phyloP scores from a whole-genome alignment of 2,113 vertebrate species.

The Ophthalmolycus amberensis region DNA sequence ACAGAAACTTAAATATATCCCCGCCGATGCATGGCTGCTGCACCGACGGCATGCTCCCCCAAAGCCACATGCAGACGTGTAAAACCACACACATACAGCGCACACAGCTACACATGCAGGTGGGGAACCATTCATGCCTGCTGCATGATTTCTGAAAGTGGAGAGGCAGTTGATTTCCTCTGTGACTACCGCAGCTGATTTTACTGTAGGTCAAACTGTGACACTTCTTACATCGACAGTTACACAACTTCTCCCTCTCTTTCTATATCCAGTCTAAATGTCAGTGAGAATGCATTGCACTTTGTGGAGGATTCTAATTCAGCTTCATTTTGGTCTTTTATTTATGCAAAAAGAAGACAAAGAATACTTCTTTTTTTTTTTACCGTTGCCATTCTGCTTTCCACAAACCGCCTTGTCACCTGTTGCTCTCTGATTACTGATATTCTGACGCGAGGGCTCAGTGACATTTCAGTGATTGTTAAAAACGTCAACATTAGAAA shows the following conservation, averaged over 20 bases:
- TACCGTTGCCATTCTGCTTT: not conserved
- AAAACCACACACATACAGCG: not conserved
- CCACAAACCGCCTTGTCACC: slow-evolving; percentile 33
- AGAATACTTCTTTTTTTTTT: not conserved
- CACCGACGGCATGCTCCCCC: not conserved
- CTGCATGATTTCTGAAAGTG: slow-evolving; percentile 14
- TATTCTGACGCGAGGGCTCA: not conserved
- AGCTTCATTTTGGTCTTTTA: not conserved
- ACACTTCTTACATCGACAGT: not conserved
- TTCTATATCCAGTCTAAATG: not conserved
- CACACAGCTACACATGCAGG: slow-evolving; percentile 1
- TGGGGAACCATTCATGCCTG: not conserved
- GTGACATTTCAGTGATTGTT: slow-evolving; percentile 61
- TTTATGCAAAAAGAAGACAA: slow-evolving; percentile 13
- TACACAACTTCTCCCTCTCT: not conserved
- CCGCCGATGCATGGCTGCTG: slow-evolving; percentile 51
- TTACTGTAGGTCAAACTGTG: not conserved
- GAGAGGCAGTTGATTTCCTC: not conserved
- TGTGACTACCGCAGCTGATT: not conserved
- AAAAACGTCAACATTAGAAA: slow-evolving; percentile 44
- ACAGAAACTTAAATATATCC: slow-evolving; percentile 8
- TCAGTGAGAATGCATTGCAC: not conserved
- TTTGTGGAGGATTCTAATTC: not conserved
- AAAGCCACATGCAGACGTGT: slow-evolving; percentile 27
- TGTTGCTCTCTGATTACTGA: slow-evolving; percentile 55